A percentile compares a stretch with the other conserved stretches of the same genome.
Conservation (phyloP, 2,888 invertebrate species). For the Drosophila formosana region DNA sequence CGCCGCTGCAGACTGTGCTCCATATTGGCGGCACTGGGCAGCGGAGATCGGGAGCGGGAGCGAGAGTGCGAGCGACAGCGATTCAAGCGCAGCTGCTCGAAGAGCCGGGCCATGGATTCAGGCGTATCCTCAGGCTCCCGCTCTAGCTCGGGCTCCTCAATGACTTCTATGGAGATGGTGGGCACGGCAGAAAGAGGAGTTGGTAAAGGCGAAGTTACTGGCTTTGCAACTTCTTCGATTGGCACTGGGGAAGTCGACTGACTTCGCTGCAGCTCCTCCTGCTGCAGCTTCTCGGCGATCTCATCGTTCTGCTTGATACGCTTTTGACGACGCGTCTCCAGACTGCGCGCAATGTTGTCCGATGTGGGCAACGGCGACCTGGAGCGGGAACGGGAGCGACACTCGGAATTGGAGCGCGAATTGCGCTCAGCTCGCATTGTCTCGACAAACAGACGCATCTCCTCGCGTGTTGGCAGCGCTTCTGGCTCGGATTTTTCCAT, state of each 20-base stretch:
- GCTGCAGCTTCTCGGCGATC: constrained; percentile 51
- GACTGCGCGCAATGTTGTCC: constrained; percentile 69
- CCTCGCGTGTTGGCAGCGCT: constrained; percentile 35
- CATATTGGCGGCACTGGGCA: constrained; percentile 68
- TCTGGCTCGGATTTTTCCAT: constrained; percentile 24
- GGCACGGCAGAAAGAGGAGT: constrained; percentile 2
- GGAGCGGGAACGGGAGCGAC: constrained; percentile 53
- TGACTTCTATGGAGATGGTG: constrained; percentile 52
- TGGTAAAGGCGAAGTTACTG: neutral
- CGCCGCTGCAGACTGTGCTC: constrained; percentile 71
- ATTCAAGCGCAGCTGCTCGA: constrained; percentile 68
- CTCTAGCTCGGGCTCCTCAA: constrained; percentile 36
- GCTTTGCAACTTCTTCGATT: neutral
- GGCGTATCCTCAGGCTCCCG: constrained; percentile 56
- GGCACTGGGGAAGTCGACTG: constrained; percentile 30
- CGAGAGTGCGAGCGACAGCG: constrained; percentile 64
- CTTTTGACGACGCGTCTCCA: constrained; percentile 55
- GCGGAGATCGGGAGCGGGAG: constrained; percentile 66
- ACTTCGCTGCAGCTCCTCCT: constrained; percentile 13
- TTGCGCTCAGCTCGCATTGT: constrained; percentile 52
- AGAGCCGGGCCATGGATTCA: constrained; percentile 64
- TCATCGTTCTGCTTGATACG: constrained; percentile 68
- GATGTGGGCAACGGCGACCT: constrained; percentile 69
- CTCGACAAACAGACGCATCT: constrained; percentile 65
- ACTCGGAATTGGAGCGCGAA: constrained; percentile 40